Evolutionary conservation across 2,113 vertebrate species (phyloP), one percentile per base, ranked within the genome.

Genomic region (Phaethon lepturus): DNA sequence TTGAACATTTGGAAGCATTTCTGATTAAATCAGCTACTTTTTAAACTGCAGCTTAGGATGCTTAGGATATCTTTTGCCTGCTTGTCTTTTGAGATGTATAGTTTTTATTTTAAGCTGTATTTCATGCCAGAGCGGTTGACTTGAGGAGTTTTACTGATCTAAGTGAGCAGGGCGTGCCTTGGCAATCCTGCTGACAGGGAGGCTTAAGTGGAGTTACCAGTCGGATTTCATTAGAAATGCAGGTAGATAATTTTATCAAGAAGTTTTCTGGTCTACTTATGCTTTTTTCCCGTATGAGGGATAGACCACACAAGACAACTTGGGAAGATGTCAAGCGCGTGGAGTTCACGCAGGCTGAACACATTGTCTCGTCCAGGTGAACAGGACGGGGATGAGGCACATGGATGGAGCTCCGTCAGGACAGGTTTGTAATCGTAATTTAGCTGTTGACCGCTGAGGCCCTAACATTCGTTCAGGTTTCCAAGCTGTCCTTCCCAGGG

Each of bases 361-460:
- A 25, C 26, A 9, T 47, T 15, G 7, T 49, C 72, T 52, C 23
- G 4, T 33, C 47, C 22, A 1, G 6, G 25, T 8, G 1, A 28
- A 13, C 42, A 11, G 40, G 13, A 9, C 7, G 11, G 29, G 23
- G 26, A 56, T 55, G 67, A 50, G 67, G 44, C 26, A 2, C 1
- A 1, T 50, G 17, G 24, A 12, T 44, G 67, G 53, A 44, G 18
- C 0, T 2, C 44, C 17, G n/a, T 77, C 33, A n/a, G 50, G 56
- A 50, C 42, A n/a, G 38, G 29, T 84, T 73, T 74, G 22, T 63
- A 38, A 74, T 49, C 8, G 0, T 42, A 26, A 19, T 71, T 59
- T 50, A 55, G 42, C 19, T 53, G 24, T 31, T 4, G 2, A 18
- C 31, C 0, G 0, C 47, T 4, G 24, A 69, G 50, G 33, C 26